Evolutionary conservation across 2,888 invertebrate species (phyloP), one percentile per base, ranked within the genome.

Genomic region (Gnatocerus cornutus): DNA sequence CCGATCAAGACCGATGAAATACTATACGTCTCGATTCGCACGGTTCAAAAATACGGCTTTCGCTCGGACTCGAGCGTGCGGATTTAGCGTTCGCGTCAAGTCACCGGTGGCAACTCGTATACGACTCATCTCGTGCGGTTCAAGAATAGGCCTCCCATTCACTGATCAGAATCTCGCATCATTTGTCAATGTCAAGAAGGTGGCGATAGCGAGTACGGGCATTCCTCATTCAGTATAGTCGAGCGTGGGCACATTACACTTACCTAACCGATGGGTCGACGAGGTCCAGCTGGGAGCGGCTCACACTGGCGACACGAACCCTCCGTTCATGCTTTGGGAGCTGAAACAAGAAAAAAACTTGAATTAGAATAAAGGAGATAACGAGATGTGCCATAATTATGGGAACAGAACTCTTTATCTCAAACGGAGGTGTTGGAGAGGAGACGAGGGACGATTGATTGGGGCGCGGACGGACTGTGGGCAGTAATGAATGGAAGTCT

Each of bases 251-350:
- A 61, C 29, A 55, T 52, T 62, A 67, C 69, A 80, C 82, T 82
- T 79, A 82, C 82, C 80, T 77, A 75, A 77, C 71, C 69, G 73
- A 75, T 73, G 74, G 72, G 74, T 77, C 78, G 80, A 79, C 77
- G 79, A 73, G 79, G 78, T 80, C 80, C 80, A 79, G 79, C 82
- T 83, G 84, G 84, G 82, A 84, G 83, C 84, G 85, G 84, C 85
- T 89, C 90, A 92, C 84, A 92, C 92, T 79, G 92, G 92, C 80
- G 92, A 90, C 84, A 92, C 92, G 87, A 91, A 92, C 79, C 89
- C 88, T 77, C 91, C 92, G 85, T 90, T 89, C 87, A 91, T 89
- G 80, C 90, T 87, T 85, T 91, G 92, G 82, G 91, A 90, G 82
- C 92, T 92, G 88, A 81, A 85, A 84, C 85, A 71, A 66, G 21